A percentile compares a stretch with the other conserved stretches of the same genome.
Conservation (phyloP, 2,797 vertebrate species). For the Periophthalmus magnuspinnatus region DNA sequence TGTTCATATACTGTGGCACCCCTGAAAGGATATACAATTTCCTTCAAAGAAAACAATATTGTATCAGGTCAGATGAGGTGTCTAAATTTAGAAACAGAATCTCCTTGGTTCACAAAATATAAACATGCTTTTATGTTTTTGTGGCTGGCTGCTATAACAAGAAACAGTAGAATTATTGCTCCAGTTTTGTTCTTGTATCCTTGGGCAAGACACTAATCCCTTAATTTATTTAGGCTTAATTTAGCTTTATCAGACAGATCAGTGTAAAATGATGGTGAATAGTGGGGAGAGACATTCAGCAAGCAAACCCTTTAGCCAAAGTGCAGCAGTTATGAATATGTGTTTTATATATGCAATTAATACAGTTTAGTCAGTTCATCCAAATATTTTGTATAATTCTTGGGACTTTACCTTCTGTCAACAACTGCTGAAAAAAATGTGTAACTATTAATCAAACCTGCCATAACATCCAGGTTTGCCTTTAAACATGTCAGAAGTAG, state of each 20-base stretch:
- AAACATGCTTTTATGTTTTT: not conserved
- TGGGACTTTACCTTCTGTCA: no score
- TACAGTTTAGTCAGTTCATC: no score
- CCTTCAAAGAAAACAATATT: not conserved
- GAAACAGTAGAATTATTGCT: not conserved
- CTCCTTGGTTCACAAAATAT: not conserved
- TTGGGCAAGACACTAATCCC: not conserved
- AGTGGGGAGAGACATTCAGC: not conserved
- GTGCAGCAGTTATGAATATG: no score
- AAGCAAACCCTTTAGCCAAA: no score
- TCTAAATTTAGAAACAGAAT: not conserved
- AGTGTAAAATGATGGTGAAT: no score
- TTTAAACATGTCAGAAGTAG: not conserved
- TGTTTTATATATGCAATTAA: no score
- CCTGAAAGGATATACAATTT: not conserved
- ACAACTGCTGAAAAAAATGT: no score
- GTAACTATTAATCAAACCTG: no score
- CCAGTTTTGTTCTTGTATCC: not conserved
- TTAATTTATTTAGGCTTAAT: not conserved
- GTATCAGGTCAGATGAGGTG: not conserved
- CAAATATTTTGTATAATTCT: no score
- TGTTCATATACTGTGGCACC: not conserved
- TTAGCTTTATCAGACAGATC: not conserved
- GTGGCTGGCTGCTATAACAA: not conserved
- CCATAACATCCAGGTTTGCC: not conserved